A percentile compares a stretch with the other conserved stretches of the same genome.
These are phyloP conservation scores for Neria commutata DNA, from an alignment of 2,888 invertebrate genomes.

Conservation along the genomic window DNA sequence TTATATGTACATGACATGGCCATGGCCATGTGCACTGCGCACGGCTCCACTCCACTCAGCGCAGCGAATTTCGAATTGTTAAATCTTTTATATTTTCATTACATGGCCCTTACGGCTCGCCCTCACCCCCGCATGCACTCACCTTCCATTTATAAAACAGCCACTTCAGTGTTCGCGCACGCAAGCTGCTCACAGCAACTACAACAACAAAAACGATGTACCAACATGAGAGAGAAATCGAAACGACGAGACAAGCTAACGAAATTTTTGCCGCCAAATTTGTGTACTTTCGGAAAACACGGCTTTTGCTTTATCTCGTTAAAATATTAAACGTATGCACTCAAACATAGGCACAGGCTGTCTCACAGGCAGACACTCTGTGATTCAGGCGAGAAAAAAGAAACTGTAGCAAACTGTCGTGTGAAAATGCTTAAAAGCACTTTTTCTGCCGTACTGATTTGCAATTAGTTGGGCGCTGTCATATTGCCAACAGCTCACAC, in stretches of 20 bases:
- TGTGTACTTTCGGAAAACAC: not conserved
- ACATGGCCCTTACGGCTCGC: conserved; percentile 6
- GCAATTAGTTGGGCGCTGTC: not conserved
- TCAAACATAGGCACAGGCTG: conserved; percentile 5
- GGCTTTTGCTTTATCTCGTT: conserved; percentile 2
- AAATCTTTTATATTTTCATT: conserved; percentile 27
- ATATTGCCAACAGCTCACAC: too few relatives aligned
- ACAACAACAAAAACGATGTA: too few relatives aligned
- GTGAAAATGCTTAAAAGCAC: not conserved
- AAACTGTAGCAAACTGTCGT: too few relatives aligned
- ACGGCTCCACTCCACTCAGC: not conserved
- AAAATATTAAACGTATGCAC: not conserved
- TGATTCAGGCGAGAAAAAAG: conserved; percentile 19
- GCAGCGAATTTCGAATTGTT: conserved; percentile 21
- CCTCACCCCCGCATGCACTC: not conserved
- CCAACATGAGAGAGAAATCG: not conserved
- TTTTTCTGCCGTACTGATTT: not conserved
- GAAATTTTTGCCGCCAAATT: not conserved
- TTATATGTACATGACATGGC: not conserved
- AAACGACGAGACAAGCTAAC: not conserved
- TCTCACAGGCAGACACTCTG: conserved; percentile 21
- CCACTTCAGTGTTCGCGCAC: too few relatives aligned
- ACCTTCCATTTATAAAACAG: too few relatives aligned
- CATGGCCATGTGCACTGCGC: not conserved
- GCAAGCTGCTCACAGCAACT: too few relatives aligned